Evolutionary conservation across 2,113 vertebrate species (phyloP).

Genomic region (Deroptyus accipitrinus): DNA sequence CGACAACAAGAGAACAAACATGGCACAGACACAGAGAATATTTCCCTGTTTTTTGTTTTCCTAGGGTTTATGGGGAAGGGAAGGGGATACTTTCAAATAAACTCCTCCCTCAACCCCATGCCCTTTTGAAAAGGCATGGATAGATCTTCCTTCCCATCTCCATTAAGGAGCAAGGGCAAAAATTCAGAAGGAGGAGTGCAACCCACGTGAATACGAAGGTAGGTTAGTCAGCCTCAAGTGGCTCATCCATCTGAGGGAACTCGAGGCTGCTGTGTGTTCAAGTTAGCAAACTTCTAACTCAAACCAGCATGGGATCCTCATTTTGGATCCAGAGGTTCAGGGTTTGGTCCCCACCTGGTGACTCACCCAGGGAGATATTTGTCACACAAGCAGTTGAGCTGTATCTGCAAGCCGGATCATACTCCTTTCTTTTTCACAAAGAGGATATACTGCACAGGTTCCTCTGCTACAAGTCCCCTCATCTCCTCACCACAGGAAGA

Average conservation of each 20-base stretch:
- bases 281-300: slow-evolving; percentile 22
- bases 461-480: not conserved
- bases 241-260: not conserved
- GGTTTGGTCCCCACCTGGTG: slow-evolving; percentile 40
- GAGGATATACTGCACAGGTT: not conserved
- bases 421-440: slow-evolving; percentile 11
- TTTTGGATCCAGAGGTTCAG: slow-evolving; percentile 10
- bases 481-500: not conserved
- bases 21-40: slow-evolving; percentile 80
- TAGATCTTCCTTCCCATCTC: slow-evolving; percentile 16
- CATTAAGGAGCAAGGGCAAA: not conserved
- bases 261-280: not conserved
- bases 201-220: slow-evolving; percentile 20
- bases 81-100: slow-evolving; percentile 65
- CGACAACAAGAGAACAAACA: slow-evolving; percentile 75
- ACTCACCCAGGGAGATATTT: not conserved
- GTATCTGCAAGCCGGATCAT: slow-evolving; percentile 39
- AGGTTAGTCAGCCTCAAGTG: slow-evolving; percentile 40
- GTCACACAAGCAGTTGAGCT: slow-evolving; percentile 28
- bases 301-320: not conserved
- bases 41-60: slow-evolving; percentile 39
- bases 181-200: not conserved
- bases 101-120: slow-evolving; percentile 5
- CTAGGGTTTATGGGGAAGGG: slow-evolving; percentile 6
- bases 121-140: not conserved